These are phyloP conservation scores for Noctuana brunneofusca DNA, from an alignment of 2,888 invertebrate genomes.

Conservation along the genomic window DNA sequence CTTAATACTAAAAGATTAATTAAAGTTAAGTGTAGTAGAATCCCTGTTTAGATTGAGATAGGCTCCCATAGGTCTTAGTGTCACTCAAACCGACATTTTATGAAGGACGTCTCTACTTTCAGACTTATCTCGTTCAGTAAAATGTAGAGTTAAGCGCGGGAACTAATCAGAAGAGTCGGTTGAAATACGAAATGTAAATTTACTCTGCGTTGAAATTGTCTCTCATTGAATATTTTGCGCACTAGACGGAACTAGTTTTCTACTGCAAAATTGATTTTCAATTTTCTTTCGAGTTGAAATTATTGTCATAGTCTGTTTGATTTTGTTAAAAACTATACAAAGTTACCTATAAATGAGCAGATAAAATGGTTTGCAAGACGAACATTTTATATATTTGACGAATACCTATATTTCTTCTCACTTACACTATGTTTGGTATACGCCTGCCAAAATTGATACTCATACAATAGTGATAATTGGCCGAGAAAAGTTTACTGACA, in stretches of 20 bases:
- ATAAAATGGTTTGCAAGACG: too few relatives aligned
- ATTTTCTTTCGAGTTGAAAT: neutral
- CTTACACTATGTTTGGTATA: neutral
- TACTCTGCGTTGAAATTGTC: constrained; percentile 21
- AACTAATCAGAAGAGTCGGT: constrained; percentile 19
- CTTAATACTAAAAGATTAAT: neutral
- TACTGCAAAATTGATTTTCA: constrained; percentile 12
- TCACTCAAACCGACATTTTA: constrained; percentile 31
- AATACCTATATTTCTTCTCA: too few relatives aligned
- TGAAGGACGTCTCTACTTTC: constrained; percentile 24
- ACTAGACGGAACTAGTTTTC: constrained; percentile 3
- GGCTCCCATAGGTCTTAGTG: constrained; percentile 20
- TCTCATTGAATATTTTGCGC: constrained; percentile 17
- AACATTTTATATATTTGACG: too few relatives aligned
- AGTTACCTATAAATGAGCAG: too few relatives aligned
- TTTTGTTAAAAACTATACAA: neutral
- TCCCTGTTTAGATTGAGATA: constrained; percentile 24
- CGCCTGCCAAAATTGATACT: neutral
- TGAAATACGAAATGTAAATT: constrained; percentile 23
- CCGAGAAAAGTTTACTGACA: neutral
- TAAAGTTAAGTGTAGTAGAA: constrained; percentile 5
- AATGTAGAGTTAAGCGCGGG: constrained; percentile 14
- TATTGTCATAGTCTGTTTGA: neutral
- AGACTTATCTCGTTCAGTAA: constrained; percentile 14
- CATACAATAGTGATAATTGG: neutral